Conservation (phyloP, 2,797 vertebrate species). For the Pseudomugil gertrudae region DNA sequence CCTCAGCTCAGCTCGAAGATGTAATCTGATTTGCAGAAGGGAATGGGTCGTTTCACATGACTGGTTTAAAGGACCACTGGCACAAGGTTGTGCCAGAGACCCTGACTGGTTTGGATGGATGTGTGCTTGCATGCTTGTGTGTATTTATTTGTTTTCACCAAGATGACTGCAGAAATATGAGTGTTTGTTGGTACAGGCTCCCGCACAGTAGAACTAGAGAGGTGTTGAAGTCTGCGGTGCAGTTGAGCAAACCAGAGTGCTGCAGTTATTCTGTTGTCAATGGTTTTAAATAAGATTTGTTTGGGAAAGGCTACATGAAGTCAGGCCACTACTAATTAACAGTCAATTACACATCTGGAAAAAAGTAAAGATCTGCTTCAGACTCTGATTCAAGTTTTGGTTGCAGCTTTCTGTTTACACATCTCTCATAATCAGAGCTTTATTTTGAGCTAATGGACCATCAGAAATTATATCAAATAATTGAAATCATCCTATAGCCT, state of each 20-base stretch:
- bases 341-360: constrained; percentile 70
- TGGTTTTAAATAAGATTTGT: constrained; percentile 45
- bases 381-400: constrained; percentile 53
- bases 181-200: constrained; percentile 36
- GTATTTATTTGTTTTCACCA: constrained; percentile 49
- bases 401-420: constrained; percentile 73
- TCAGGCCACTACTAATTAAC: constrained; percentile 59
- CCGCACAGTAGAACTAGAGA: constrained; percentile 52
- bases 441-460: constrained; percentile 83
- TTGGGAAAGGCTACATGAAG: constrained; percentile 46
- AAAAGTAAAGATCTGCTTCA: constrained; percentile 40
- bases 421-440: constrained; percentile 70
- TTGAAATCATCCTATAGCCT: constrained; percentile 72
- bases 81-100: constrained; percentile 79
- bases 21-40: constrained; percentile 86
- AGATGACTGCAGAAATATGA: constrained; percentile 32
- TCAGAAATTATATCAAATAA: constrained; percentile 80
- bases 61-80: constrained; percentile 81
- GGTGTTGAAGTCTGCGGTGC: constrained; percentile 59
- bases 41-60: constrained; percentile 85
- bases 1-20: constrained; percentile 75
- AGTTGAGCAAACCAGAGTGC: constrained; percentile 39
- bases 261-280: constrained; percentile 37
- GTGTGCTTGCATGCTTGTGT: constrained; percentile 10
- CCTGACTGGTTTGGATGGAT: constrained; percentile 30